Evolutionary conservation across 2,113 vertebrate genomes (phyloP).

Genomic region (Erpornis zantholeuca): DNA sequence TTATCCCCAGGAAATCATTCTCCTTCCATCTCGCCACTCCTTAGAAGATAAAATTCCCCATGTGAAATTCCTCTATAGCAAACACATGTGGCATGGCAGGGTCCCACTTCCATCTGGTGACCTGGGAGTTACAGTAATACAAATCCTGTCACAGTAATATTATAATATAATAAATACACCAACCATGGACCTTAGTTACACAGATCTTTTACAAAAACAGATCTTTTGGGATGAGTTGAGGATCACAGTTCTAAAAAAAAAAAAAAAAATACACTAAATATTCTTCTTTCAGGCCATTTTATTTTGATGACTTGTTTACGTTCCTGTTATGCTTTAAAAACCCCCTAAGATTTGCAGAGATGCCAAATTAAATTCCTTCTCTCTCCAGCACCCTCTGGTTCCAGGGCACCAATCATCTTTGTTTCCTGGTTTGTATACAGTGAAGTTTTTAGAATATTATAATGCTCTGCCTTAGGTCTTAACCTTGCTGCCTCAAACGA

Average conservation of each 20-base stretch:
- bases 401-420: background rate
- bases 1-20: background rate
- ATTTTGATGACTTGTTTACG: background rate
- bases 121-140: background rate
- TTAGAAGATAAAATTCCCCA: background rate
- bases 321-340: background rate
- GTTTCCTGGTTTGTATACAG: background rate
- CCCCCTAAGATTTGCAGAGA: background rate
- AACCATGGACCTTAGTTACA: background rate
- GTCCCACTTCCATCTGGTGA: background rate
- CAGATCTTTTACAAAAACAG: background rate
- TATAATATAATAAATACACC: background rate
- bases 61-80: background rate
- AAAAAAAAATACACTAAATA: background rate
- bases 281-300: background rate
- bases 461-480: slow-evolving; percentile 33
- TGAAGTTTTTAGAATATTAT: slow-evolving; percentile 45
- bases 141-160: background rate
- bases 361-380: background rate
- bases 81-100: background rate
- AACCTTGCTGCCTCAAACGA: slow-evolving; percentile 42
- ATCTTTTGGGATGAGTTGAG: background rate
- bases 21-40: background rate
- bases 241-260: background rate
- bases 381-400: background rate